Base-by-base conservation (phyloP, 2,113 vertebrate species). In the Pardalotus punctatus region DNA sequence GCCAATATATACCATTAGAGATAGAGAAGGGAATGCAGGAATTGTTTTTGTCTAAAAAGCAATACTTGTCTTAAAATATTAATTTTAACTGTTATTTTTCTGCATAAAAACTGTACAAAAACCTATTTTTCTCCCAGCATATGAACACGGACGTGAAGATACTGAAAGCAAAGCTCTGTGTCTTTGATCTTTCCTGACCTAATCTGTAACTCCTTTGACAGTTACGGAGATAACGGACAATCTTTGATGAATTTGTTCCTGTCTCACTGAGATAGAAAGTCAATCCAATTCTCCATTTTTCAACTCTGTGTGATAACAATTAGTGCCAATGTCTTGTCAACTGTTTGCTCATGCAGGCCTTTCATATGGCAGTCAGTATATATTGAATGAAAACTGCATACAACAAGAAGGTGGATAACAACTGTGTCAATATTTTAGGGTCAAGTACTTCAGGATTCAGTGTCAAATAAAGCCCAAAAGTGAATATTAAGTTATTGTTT, bases 271-370 rank as follows among this genome's bases (percentile, higher is more conserved):
- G 90, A 94, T 65, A 95, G 88, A 94, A 96, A 96, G 90, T 96
- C 91, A 96, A 93, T 97, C 62, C 81, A 91, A 94, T 95, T 92
- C 56, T 94, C 47, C 67, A 43, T 78, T 95, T 74, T 79, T 96
- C 70, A 80, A 11, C n/a, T 73, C 85, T 51, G 7, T 54, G 53
- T 86, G 66, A 88, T 94, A 95, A 96, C 67, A 90, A 92, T 88
- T 95, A 93, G 67, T 92, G 85, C 72, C 95, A 69, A 74, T 70
- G 21, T 81, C 76, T 92, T 97, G 91, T 95, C 93, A 95, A 50
- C 71, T 57, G 31, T 76, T 74, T 72, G 90, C 31, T 92, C 42
- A 64, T 81, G 51, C 42, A 61, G 47, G 58, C 54, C 50, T 91
- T 77, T 94, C 62, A 64, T 45, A 81, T 21, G n/a, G 47, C 69